Evolutionary conservation across 2,888 invertebrate species (phyloP).

Genomic region (Rhimphoctona megacephalus): DNA sequence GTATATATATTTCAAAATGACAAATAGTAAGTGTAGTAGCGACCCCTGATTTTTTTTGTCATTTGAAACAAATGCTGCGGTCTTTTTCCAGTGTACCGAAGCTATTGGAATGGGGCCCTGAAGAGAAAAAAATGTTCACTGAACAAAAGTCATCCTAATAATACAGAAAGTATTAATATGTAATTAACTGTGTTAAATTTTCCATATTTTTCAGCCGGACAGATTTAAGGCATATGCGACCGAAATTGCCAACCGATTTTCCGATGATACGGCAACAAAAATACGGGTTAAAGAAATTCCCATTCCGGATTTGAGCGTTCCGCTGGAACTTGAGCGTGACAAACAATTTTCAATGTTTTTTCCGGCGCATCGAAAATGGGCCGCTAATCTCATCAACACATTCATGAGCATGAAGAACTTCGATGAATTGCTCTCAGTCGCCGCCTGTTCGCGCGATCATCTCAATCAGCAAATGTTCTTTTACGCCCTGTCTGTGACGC

Average conservation of each 20-base stretch:
- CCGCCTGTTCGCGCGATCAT: conserved; percentile 90
- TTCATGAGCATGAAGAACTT: conserved; percentile 90
- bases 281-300: conserved; percentile 88
- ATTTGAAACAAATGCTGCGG: neutral
- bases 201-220: conserved; percentile 83
- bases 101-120: neutral
- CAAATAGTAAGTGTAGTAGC: too few species aligned
- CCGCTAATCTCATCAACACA: conserved; percentile 89
- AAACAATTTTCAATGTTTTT: conserved; percentile 92
- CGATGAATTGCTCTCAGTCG: conserved; percentile 90
- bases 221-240: conserved; percentile 87
- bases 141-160: neutral
- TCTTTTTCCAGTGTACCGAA: neutral
- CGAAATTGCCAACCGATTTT: conserved; percentile 87
- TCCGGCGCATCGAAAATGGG: conserved; percentile 89
- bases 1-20: neutral
- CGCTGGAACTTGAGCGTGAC: conserved; percentile 88
- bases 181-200: neutral
- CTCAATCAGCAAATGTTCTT: conserved; percentile 93
- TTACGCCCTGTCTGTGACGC: conserved; percentile 91
- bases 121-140: too few species aligned
- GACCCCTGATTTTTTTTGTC: too few species aligned
- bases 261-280: conserved; percentile 83
- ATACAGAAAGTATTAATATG: neutral
- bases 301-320: conserved; percentile 88